A percentile compares a stretch with the other conserved stretches of the same genome.
These are phyloP conservation scores for Heteractis magnifica DNA, from an alignment of 92 coral and sea anemone species.

Conservation along the genomic window DNA sequence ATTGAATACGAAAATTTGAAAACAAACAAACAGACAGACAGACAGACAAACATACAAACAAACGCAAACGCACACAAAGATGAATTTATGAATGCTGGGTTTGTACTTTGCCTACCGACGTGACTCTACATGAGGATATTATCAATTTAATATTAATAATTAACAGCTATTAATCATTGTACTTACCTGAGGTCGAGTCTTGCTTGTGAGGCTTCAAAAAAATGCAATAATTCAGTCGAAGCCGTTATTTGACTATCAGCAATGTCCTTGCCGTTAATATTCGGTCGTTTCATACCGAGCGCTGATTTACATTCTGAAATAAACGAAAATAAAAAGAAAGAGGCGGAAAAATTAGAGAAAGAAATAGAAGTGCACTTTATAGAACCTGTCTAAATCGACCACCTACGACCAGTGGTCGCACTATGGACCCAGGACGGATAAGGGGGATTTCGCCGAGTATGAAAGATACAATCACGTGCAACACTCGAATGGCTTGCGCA, in stretches of 20 bases:
- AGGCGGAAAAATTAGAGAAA: not conserved
- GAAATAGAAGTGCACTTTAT: not conserved
- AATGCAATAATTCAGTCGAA: slow-evolving; percentile 10
- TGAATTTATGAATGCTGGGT: not conserved
- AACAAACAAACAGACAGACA: not conserved
- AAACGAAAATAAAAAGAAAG: not conserved
- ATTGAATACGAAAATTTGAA: too few relatives aligned
- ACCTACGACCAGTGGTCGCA: not conserved
- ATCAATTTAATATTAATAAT: not conserved
- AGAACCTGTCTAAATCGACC: not conserved
- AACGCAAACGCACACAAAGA: not conserved
- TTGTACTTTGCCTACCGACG: not conserved
- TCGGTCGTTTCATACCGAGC: slow-evolving; percentile 47
- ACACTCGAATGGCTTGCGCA: not conserved
- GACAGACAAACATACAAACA: not conserved
- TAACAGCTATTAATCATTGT: not conserved
- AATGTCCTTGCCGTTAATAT: not conserved
- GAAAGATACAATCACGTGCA: too few relatives aligned
- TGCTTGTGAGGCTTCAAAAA: slow-evolving; percentile 21
- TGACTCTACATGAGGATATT: not conserved
- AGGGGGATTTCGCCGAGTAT: too few relatives aligned
- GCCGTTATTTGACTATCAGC: slow-evolving; percentile 56
- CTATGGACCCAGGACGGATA: too few relatives aligned
- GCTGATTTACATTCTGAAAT: slow-evolving; percentile 38
- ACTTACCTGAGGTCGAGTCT: slow-evolving; percentile 24